Evolutionary conservation across 2,888 invertebrate genomes (phyloP).

Genomic region (Pseudococcus jackbeardsleyi): DNA sequence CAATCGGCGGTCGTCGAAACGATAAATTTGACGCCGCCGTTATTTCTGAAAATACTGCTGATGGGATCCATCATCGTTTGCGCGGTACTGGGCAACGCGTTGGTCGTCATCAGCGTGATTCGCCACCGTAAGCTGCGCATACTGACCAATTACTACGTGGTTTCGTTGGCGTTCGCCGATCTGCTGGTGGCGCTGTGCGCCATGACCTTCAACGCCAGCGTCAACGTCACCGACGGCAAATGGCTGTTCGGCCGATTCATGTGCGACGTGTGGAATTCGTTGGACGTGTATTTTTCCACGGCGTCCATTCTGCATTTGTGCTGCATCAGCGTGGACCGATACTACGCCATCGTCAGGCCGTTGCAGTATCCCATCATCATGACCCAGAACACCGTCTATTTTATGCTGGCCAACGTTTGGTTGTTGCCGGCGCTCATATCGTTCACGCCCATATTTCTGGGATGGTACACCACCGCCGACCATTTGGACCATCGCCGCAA

Average conservation of each 20-base stretch:
- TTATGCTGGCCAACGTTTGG: slow-evolving; percentile 74
- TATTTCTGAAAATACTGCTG: slow-evolving; percentile 81
- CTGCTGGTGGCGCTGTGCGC: slow-evolving; percentile 92
- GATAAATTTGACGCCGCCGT: slow-evolving; percentile 73
- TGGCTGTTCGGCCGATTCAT: slow-evolving; percentile 92
- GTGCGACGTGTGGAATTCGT: slow-evolving; percentile 95
- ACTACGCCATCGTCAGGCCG: slow-evolving; percentile 92
- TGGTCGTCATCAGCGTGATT: slow-evolving; percentile 88
- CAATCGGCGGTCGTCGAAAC: slow-evolving; percentile 34
- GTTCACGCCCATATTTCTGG: slow-evolving; percentile 77
- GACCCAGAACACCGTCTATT: slow-evolving; percentile 82
- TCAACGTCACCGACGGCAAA: slow-evolving; percentile 83
- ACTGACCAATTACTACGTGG: slow-evolving; percentile 96
- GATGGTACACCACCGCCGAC: slow-evolving; percentile 79
- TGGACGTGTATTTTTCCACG: slow-evolving; percentile 93
- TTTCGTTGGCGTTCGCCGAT: slow-evolving; percentile 93
- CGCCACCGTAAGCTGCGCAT: slow-evolving; percentile 85
- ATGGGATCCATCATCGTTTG: slow-evolving; percentile 90
- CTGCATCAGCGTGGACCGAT: slow-evolving; percentile 93
- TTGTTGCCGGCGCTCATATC: slow-evolving; percentile 75
- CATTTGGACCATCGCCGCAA: slow-evolving; percentile 74
- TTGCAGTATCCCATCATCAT: slow-evolving; percentile 92
- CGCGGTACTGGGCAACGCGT: slow-evolving; percentile 91
- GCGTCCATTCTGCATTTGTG: slow-evolving; percentile 94
- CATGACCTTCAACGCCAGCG: slow-evolving; percentile 92